A percentile compares a stretch with the other conserved stretches of the same genome.
phyloP scores from a whole-genome alignment of 2,797 vertebrate genomes.

The Gymnopithys bicolor region DNA sequence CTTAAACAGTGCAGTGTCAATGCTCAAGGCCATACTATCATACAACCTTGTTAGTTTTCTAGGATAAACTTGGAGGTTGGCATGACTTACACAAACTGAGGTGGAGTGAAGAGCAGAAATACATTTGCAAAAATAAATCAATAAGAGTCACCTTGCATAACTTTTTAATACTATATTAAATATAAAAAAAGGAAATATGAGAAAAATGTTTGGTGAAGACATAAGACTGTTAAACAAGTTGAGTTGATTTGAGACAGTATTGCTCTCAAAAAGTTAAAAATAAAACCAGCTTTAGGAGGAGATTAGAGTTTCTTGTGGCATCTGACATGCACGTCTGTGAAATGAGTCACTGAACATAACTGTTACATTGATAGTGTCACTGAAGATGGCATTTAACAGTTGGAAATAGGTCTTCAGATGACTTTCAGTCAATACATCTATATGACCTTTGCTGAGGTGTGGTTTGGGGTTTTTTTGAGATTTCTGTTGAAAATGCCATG shows the following conservation, averaged over 20 bases:
- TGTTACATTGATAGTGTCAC: not conserved
- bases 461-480: not conserved
- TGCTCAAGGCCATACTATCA: not conserved
- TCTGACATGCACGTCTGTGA: not conserved
- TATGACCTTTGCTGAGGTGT: not conserved
- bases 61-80: not conserved
- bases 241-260: not conserved
- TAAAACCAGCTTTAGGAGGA: not conserved
- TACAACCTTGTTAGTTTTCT: not conserved
- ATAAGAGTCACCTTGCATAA: not conserved
- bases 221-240: not conserved
- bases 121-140: not conserved
- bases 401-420: not conserved
- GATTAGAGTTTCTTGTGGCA: not conserved
- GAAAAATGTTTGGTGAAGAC: not conserved
- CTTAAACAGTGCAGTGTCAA: not conserved
- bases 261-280: not conserved
- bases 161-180: not conserved
- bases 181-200: not conserved
- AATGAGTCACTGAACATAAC: not conserved
- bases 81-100: not conserved
- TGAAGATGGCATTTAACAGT: constrained; percentile 11
- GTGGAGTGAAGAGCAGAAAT: not conserved
- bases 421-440: not conserved
- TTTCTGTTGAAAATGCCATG: not conserved